Conservation (phyloP, 2,888 invertebrate genomes). For the Ischnura elegans region DNA sequence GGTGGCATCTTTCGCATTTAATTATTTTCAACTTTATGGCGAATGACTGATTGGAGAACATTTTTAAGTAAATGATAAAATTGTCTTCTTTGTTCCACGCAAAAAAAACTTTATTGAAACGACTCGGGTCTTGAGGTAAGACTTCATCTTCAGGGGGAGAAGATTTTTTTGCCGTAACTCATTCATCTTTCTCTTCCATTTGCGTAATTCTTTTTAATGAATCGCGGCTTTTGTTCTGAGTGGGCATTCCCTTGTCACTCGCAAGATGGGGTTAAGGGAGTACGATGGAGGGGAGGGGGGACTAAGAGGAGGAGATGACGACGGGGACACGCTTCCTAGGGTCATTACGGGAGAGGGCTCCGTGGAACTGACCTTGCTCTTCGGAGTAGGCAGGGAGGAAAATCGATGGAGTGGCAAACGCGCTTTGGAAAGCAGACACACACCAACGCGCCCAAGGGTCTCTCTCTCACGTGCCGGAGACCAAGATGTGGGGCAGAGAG, state of each 20-base stretch:
- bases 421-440: neutral
- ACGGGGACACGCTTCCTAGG: neutral
- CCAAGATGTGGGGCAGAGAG: neutral
- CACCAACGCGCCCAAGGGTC: neutral
- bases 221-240: neutral
- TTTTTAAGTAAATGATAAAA: too few species aligned
- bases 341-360: neutral
- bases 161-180: too few species aligned
- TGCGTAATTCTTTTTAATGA: too few species aligned
- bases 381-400: neutral
- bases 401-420: conserved; percentile 9
- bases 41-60: too few species aligned
- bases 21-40: too few species aligned
- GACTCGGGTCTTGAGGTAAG: too few species aligned
- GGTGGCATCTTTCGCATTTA: too few species aligned
- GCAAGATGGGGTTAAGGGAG: neutral
- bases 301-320: too few species aligned
- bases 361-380: neutral
- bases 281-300: neutral
- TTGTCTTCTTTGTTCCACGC: too few species aligned
- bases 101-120: too few species aligned
- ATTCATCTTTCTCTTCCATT: too few species aligned
- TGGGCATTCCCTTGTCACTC: neutral
- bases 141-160: too few species aligned
- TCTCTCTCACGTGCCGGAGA: neutral